Evolutionary conservation across 1,140 invertebrate species (phyloP), one percentile per base, ranked within the genome.

Genomic region (Drosophila tsacasi): DNA sequence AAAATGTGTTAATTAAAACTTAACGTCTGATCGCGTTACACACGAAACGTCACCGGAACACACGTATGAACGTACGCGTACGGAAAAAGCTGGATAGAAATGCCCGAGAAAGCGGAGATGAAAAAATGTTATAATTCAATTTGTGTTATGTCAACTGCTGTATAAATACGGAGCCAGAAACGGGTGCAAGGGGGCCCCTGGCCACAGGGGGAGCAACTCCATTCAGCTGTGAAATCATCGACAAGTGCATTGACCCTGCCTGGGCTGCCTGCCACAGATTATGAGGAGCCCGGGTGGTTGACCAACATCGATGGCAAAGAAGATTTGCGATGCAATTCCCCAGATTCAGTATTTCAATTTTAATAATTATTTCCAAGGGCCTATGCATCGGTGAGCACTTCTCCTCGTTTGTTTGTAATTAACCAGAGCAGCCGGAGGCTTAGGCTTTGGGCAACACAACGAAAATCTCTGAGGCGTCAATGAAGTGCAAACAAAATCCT

Each of bases 1-100:
- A 73, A 75, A 89, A 89, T 79, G 84, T 89, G 84, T 84, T 89
- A 89, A 89, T 89, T 84, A 89, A 89, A 89, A 81, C 52, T 68
- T 83, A 90, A 90, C 84, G 84, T 84, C 76, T 62, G 77, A 81
- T 67, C 75, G 79, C 76, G 77, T 87, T 76, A 58, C 59, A 46
- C 68, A 75, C 68, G 47, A 73, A 73, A 73, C 57, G 39, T 55
- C 49, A 67, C 55, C 59, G 50, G 54, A 65, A 65, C 32, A 55
- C 32, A 63, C 13, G 44, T 30, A 52, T 69, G 58, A n/a, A 44
- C n/a, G 37, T 49, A 19, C 19, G 49, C n/a, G 37, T 49, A 19
- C 35, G 57, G 21, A 47, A 47, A 69, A 60, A 40, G 32, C 52
- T 35, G 54, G 52, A 40, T 49, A 68, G 23, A 65, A 55, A 47